Evolutionary conservation across 2,888 invertebrate species (phyloP).

Genomic region (Netelia virgata): DNA sequence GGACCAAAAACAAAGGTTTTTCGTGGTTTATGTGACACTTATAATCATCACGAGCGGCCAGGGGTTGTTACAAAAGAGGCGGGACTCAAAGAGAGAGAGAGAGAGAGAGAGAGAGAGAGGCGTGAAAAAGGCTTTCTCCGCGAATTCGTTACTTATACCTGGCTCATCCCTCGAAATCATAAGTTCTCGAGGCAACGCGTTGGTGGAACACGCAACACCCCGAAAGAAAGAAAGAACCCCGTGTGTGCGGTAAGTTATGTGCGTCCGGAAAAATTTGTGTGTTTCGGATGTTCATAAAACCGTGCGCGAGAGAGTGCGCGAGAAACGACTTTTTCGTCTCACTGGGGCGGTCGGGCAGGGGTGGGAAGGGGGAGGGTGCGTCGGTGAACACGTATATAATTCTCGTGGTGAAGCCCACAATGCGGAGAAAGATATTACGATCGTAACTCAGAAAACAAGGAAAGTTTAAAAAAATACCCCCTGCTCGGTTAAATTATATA

Average conservation of each 20-base stretch:
- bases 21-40: slow-evolving; percentile 82
- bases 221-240: slow-evolving; percentile 23
- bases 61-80: background rate
- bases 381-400: slow-evolving; percentile 64
- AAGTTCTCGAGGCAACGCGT: slow-evolving; percentile 72
- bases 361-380: background rate
- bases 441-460: slow-evolving; percentile 70
- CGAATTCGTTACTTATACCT: slow-evolving; percentile 59
- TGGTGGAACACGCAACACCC: slow-evolving; percentile 12
- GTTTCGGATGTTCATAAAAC: slow-evolving; percentile 50
- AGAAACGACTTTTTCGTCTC: slow-evolving; percentile 43
- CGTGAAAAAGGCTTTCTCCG: slow-evolving; percentile 53
- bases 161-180: slow-evolving; percentile 64
- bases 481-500: slow-evolving; percentile 49
- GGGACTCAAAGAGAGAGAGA: slow-evolving; percentile 51
- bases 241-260: slow-evolving; percentile 75
- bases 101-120: slow-evolving; percentile 43
- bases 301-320: slow-evolving; percentile 55
- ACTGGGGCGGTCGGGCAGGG: slow-evolving; percentile 34
- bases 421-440: slow-evolving; percentile 61
- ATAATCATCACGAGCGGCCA: slow-evolving; percentile 71
- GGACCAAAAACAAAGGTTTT: slow-evolving; percentile 76
- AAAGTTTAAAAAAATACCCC: slow-evolving; percentile 42
- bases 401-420: slow-evolving; percentile 55
- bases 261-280: slow-evolving; percentile 69